These are phyloP conservation scores for Platalea minor DNA, from an alignment of 2,797 vertebrate genomes.

Conservation along the genomic window DNA sequence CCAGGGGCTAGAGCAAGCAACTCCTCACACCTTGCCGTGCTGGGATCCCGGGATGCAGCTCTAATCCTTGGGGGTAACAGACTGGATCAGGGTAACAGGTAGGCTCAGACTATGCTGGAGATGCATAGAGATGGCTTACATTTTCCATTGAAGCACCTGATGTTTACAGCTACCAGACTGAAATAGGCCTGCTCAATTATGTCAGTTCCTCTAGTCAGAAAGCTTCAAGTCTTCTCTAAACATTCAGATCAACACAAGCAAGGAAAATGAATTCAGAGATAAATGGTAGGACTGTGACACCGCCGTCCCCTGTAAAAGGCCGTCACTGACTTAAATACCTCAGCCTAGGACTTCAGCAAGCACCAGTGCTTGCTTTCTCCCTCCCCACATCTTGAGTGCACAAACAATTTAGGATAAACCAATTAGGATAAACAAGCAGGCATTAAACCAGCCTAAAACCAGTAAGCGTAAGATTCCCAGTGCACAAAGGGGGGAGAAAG, in stretches of 20 bases:
- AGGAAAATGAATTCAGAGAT: not conserved
- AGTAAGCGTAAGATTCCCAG: not conserved
- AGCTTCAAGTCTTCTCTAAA: not conserved
- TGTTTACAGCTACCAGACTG: not conserved
- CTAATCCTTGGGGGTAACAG: not conserved
- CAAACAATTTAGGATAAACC: not conserved
- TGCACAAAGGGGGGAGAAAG: not conserved
- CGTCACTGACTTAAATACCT: not conserved
- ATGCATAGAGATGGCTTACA: not conserved
- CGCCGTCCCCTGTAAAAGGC: not conserved
- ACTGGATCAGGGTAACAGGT: not conserved
- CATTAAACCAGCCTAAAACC: not conserved
- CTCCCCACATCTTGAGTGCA: rapidly evolving
- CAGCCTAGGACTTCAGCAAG: not conserved
- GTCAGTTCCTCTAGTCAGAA: not conserved
- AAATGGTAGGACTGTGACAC: not conserved
- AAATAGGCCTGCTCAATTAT: not conserved
- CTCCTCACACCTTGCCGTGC: not conserved
- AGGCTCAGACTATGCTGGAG: not conserved
- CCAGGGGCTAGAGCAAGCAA: not conserved
- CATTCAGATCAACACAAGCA: not conserved
- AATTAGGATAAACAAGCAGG: not conserved
- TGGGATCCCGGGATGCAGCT: not conserved
- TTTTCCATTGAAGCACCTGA: not conserved
- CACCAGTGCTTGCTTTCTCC: not conserved